Conservation (phyloP, 2,113 vertebrate genomes). For the Tragulus kanchil region DNA sequence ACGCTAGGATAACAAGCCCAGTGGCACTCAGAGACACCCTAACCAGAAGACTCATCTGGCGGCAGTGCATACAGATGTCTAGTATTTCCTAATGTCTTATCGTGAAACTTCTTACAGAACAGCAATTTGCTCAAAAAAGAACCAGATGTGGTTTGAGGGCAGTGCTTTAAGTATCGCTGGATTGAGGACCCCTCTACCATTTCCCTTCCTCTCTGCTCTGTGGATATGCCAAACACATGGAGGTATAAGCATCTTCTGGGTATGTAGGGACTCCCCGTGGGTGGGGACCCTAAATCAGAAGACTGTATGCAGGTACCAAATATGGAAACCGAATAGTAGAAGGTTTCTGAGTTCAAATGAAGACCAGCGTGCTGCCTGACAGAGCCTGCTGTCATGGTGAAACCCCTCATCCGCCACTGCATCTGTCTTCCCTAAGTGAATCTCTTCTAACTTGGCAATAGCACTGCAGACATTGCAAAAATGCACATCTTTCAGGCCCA, state of each 20-base stretch:
- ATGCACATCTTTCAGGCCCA: background rate
- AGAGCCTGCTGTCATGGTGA: background rate
- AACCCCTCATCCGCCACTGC: background rate
- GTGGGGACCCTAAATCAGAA: background rate
- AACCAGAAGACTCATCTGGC: background rate
- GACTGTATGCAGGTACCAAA: background rate
- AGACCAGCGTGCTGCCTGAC: background rate
- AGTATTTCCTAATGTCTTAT: background rate
- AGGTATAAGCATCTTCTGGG: background rate
- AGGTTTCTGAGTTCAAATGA: constrained; percentile 25
- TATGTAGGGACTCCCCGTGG: background rate
- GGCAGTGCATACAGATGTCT: background rate
- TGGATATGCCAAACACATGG: background rate
- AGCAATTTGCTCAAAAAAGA: background rate
- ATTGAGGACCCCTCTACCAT: background rate
- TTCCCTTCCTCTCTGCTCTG: background rate
- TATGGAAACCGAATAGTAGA: background rate
- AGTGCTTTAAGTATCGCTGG: background rate
- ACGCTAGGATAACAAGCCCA: background rate
- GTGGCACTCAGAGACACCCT: rapidly evolving
- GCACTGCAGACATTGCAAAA: constrained; percentile 62
- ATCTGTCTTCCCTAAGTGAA: background rate
- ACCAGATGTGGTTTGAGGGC: background rate
- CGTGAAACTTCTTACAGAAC: background rate
- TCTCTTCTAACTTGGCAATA: background rate